Evolutionary conservation across 2,797 vertebrate genomes (phyloP), one percentile per base, ranked within the genome.

Genomic region (Syngnathus rostellatus): DNA sequence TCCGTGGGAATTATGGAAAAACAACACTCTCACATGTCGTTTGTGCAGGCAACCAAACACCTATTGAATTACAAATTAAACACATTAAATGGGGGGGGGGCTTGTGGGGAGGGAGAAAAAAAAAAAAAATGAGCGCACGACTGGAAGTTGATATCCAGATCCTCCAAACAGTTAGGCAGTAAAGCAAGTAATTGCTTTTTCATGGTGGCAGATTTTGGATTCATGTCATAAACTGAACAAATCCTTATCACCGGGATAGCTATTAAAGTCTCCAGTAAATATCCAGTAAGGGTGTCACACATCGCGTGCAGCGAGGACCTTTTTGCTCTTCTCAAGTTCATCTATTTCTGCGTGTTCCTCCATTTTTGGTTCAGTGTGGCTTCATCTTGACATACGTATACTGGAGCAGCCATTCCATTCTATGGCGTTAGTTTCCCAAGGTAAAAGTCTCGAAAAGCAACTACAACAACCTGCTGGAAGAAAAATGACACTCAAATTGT

Each of bases 101-200:
- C n/a, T n/a, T n/a, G n/a, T n/a, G n/a, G n/a, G n/a, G n/a, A n/a
- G n/a, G n/a, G n/a, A n/a, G n/a, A n/a, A 23, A 23, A 23, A 23
- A 23, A 23, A 23, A 23, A 23, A 23, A 23, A 23, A 23, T 1
- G 1, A 23, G 23, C 1, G 23, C 23, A 23, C 1, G 5, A 58
- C 31, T 58, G 54, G 11, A 19, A 58, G 25, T 37, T 58, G 55
- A 19, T 23, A 25, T 43, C 21, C 3, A 82, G 83, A 76, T 69
- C 51, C 74, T 71, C 75, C 86, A 78, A 83, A 86, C 83, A 88
- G 83, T 87, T 84, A 84, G 81, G 82, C 86, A 86, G 75, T 78
- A 84, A 87, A 88, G 85, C 85, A 90, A 80, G 78, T 89, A 88
- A 90, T 90, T 90, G 83, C 80, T 89, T 87, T 89, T 91, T 88